phyloP scores from a whole-genome alignment of 2,888 invertebrate genomes.

The Leptura quadrifasciata region DNA sequence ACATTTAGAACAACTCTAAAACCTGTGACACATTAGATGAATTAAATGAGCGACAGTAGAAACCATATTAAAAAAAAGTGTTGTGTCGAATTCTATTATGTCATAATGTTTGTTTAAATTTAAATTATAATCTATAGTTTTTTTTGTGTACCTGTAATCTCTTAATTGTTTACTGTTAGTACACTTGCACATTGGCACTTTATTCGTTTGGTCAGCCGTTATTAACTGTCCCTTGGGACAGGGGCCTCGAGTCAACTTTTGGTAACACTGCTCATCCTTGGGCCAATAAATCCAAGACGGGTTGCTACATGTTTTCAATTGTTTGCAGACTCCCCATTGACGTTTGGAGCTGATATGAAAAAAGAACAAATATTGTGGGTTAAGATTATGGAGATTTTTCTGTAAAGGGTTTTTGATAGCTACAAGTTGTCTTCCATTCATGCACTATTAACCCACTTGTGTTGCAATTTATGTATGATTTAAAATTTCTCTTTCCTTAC shows the following conservation, averaged over 20 bases:
- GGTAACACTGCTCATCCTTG: slow-evolving; percentile 84
- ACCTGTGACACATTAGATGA: too few relatives aligned
- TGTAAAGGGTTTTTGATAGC: too few relatives aligned
- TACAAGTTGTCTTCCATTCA: too few relatives aligned
- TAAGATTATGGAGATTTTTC: too few relatives aligned
- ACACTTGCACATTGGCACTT: slow-evolving; percentile 80
- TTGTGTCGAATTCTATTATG: too few relatives aligned
- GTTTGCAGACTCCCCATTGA: slow-evolving; percentile 85
- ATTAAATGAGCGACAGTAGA: too few relatives aligned
- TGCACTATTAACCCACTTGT: too few relatives aligned
- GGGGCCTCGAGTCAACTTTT: slow-evolving; percentile 82
- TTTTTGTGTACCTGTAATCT: slow-evolving; percentile 64
- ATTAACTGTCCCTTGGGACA: slow-evolving; percentile 85
- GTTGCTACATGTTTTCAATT: slow-evolving; percentile 79
- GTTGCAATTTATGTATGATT: neutral
- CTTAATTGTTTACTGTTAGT: slow-evolving; percentile 71
- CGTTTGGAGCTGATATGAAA: slow-evolving; percentile 72
- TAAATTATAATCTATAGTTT: slow-evolving; percentile 22
- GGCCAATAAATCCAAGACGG: slow-evolving; percentile 86
- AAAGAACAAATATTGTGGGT: neutral
- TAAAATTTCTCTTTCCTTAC: slow-evolving; percentile 47
- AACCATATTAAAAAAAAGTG: too few relatives aligned
- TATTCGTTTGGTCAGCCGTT: slow-evolving; percentile 75
- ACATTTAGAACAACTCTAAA: too few relatives aligned
- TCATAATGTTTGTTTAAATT: neutral